Evolutionary conservation across 2,113 vertebrate species (phyloP), one percentile per base, ranked within the genome.

Genomic region (Brachypodius melanocephalos): DNA sequence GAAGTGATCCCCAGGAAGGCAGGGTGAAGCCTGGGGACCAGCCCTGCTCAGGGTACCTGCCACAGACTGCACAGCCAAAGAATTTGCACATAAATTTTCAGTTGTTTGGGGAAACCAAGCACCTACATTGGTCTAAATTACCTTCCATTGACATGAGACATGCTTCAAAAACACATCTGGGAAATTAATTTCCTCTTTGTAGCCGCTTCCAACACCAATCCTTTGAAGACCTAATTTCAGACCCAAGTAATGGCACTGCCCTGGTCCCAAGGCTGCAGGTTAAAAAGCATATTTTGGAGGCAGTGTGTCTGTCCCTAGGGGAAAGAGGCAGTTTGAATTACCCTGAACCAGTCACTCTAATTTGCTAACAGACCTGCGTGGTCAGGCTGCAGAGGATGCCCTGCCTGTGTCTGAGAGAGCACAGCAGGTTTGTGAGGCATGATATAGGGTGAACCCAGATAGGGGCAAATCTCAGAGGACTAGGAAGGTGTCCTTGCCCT

Each of bases 81-180:
- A 49, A 63, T 43, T 32, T 17, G 46, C 61, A 67, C 67, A 25
- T 4, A 24, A 51, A 69, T 51, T 34, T 63, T 62, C 42, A 34
- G 36, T 28, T 65, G n/a, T 54, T 55, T 62, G 76, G 83, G 68
- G 89, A 95, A 93, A 81, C 24, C 24, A n/a, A 82, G 81, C 24
- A 51, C 58, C 46, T 51, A 89, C 32, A 51, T n/a, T 10, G 26
- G 46, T 69, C 62, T 93, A 58, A 93, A 73, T 81, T 73, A 68
- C 81, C 89, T 76, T 69, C 69, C 2, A 9, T 31, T 58, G 55
- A 58, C 67, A 73, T 0, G 10, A 82, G 81, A 79, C 74, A 12
- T 13, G n/a, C 19, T 77, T 82, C 86, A 55, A 78, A 95, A 95
- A 93, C 6, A 10, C 83, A 92, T 85, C 68, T 74, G 86, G 77